Percentiles rank a stretch among this genome's conserved stretches.
phyloP scores from a whole-genome alignment of 2,888 invertebrate genomes.

The Himalopsyche japonica region DNA sequence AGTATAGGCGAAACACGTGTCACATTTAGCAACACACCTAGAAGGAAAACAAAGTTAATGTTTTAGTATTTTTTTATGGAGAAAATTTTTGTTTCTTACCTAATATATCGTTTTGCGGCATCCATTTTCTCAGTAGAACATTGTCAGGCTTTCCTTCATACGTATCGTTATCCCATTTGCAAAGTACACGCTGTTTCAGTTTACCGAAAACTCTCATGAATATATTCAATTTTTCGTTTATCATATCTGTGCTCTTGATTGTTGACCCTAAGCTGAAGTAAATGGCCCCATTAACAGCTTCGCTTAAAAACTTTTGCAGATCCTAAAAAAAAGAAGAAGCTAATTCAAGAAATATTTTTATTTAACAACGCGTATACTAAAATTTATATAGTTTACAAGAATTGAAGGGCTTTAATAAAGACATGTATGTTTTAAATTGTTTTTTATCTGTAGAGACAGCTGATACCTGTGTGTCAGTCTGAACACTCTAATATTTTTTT shows the following conservation, averaged over 20 bases:
- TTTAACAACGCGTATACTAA: too few species aligned
- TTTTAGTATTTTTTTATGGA: too few species aligned
- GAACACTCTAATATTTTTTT: too few species aligned
- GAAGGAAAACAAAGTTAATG: too few species aligned
- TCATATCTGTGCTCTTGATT: conserved; percentile 58
- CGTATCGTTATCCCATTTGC: conserved; percentile 70
- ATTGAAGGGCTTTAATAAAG: too few species aligned
- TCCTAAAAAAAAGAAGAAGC: conserved; percentile 47
- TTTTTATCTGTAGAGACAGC: too few species aligned
- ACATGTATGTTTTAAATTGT: too few species aligned
- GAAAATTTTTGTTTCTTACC: conserved; percentile 40
- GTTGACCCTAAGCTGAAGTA: conserved; percentile 66
- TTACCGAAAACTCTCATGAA: conserved; percentile 62
- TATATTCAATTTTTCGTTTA: conserved; percentile 53
- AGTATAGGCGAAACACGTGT: too few species aligned
- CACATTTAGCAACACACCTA: too few species aligned
- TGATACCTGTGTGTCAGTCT: too few species aligned
- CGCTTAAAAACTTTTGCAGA: conserved; percentile 57
- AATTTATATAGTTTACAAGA: too few species aligned
- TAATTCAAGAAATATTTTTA: not conserved
- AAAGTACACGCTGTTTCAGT: conserved; percentile 66
- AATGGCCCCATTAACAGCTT: conserved; percentile 58
- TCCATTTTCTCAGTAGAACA: conserved; percentile 54
- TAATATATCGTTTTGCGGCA: conserved; percentile 57
- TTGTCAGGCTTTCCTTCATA: conserved; percentile 51